Base-by-base conservation (phyloP, 2,113 vertebrate genomes). In the Sclerurus mexicanus region DNA sequence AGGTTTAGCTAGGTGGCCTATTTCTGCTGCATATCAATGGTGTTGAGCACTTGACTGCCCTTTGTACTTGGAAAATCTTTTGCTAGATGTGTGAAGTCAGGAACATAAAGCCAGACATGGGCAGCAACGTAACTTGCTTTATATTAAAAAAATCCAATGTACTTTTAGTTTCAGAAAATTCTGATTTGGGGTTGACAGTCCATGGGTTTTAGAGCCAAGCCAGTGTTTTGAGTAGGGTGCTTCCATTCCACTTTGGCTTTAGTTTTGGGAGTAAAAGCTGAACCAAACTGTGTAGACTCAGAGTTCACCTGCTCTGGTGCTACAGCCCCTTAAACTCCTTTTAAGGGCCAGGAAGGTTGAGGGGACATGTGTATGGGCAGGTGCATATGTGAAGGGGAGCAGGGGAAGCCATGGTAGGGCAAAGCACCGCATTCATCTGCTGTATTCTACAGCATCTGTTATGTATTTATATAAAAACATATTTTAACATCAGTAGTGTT, bases 1-100 rank as follows among this genome's bases (percentile, higher is more conserved):
- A 58, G 77, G 92, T 93, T 96, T 95, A 95, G 69, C 50, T 72
- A 64, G 90, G 92, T 90, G 92, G 76, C 95, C 92, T 96, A 90
- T 86, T 97, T 94, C 88, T 92, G 74, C 53, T 78, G 73, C 76
- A 85, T 89, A 96, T 94, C 90, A 96, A 66, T 89, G 86, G 40
- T 20, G 80, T 30, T 62, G 80, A 89, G 81, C 6, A 6, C 27
- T 59, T 66, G 58, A 33, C 78, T 93, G 77, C 66, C 73, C 77
- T 94, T 94, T 94, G 83, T 92, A 46, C 95, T 94, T 82, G 33
- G 69, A 84, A 96, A 93, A 96, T 93, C 76, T 92, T 63, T 46
- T 37, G 27, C 68, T 84, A 15, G 63, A 81, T 72, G 75, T 3
- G 7, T 82, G 72, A 87, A 95, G 94, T 44, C 74, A 58, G 87